Conservation (phyloP, 2,113 vertebrate species). For the Raja brachyura region DNA sequence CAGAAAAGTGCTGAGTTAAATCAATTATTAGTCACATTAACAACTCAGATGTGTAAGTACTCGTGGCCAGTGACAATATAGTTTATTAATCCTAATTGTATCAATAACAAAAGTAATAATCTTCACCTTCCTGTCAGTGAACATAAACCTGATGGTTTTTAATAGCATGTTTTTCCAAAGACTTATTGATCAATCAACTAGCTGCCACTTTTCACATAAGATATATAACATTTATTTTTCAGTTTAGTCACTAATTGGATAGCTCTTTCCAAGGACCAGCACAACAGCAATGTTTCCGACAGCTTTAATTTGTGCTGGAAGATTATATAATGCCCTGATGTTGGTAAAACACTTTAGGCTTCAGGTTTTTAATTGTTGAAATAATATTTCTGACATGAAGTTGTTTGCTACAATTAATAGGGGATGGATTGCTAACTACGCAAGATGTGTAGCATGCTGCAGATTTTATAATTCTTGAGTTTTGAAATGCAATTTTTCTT, state of each 20-base stretch:
- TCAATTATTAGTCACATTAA: background rate
- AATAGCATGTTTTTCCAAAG: background rate
- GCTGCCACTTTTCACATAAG: background rate
- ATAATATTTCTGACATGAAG: background rate
- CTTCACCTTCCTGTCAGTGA: background rate
- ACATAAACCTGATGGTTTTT: background rate
- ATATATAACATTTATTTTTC: background rate
- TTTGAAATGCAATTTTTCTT: background rate
- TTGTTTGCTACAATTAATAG: background rate
- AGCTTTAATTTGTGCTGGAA: background rate
- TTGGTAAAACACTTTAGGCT: background rate
- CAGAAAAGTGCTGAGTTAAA: background rate
- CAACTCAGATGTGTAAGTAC: background rate
- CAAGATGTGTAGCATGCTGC: background rate
- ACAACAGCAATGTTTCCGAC: background rate
- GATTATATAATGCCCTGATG: background rate
- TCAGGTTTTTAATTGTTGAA: background rate
- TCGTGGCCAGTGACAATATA: background rate
- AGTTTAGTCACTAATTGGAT: background rate
- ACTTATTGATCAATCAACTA: background rate
- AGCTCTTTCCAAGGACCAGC: background rate
- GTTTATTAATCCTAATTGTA: background rate
- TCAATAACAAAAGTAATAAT: too few relatives aligned
- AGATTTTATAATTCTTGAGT: background rate
- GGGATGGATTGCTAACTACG: background rate